Evolutionary conservation across 1,140 invertebrate genomes (phyloP), one percentile per base, ranked within the genome.

Genomic region (Orchesella cincta): DNA sequence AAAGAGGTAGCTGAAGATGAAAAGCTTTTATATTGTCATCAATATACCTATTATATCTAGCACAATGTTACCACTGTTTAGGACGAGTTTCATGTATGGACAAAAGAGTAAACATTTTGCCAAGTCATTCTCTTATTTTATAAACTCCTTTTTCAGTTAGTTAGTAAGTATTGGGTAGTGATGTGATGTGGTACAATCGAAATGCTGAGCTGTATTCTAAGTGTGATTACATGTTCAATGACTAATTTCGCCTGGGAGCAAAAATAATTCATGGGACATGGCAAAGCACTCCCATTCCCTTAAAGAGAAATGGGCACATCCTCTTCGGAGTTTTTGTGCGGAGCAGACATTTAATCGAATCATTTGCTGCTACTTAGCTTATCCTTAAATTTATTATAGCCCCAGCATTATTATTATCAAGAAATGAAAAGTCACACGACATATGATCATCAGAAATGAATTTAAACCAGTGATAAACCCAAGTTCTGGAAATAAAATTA

Each of bases 111-210:
- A 57, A n/a, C 23, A 14, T 57, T 57, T n/a, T 57, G 52, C 52
- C 39, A 57, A 57, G 52, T 57, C 52, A 57, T 57, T n/a, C 52
- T 57, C 52, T n/a, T n/a, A 57, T 57, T 57, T 57, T 57, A n/a
- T n/a, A n/a, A n/a, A n/a, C 52, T 26, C 14, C 52, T 57, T 46
- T 5, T 46, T n/a, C n/a, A n/a, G n/a, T n/a, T n/a, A n/a, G n/a
- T n/a, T n/a, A n/a, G n/a, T n/a, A n/a, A n/a, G n/a, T n/a, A n/a
- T n/a, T n/a, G n/a, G n/a, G n/a, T n/a, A n/a, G n/a, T n/a, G n/a
- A n/a, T n/a, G n/a, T n/a, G n/a, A n/a, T n/a, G n/a, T n/a, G n/a
- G n/a, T n/a, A n/a, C n/a, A n/a, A n/a, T n/a, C n/a, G n/a, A n/a
- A n/a, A n/a, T n/a, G n/a, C n/a, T n/a, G 18, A 46, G 5, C 5